Conservation (phyloP, 2,888 invertebrate species). For the Drosophila kambysellisi region DNA sequence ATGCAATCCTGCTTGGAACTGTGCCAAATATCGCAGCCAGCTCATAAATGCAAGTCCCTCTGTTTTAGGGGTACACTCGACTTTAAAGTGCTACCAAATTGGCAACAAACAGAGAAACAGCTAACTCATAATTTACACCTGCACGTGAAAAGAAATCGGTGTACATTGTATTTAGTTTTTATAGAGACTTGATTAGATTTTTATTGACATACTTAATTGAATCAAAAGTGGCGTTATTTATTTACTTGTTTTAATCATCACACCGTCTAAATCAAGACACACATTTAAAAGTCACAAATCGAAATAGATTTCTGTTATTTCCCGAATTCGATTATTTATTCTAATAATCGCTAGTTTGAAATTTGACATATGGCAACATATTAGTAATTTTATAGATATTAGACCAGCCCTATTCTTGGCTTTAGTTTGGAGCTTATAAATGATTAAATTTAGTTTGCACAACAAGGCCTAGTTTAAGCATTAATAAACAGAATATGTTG, state of each 20-base stretch:
- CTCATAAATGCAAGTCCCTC: slow-evolving; percentile 34
- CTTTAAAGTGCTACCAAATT: slow-evolving; percentile 43
- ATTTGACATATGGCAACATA: slow-evolving; percentile 6
- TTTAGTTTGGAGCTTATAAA: background rate
- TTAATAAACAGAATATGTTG: background rate
- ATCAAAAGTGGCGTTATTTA: slow-evolving; percentile 68
- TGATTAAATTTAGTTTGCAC: background rate
- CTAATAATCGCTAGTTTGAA: slow-evolving; percentile 40
- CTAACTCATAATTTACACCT: slow-evolving; percentile 53
- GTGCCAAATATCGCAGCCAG: slow-evolving; percentile 53
- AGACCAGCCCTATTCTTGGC: slow-evolving; percentile 20
- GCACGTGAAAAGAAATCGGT: slow-evolving; percentile 16
- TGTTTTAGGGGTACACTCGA: slow-evolving; percentile 17
- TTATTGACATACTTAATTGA: slow-evolving; percentile 80
- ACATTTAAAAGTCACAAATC: slow-evolving; percentile 14
- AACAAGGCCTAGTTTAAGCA: background rate
- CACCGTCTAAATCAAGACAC: slow-evolving; percentile 40
- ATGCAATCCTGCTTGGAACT: slow-evolving; percentile 26
- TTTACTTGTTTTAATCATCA: slow-evolving; percentile 54
- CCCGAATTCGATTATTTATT: slow-evolving; percentile 66
- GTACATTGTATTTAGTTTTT: slow-evolving; percentile 22
- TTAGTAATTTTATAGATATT: slow-evolving; percentile 13
- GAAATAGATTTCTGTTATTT: slow-evolving; percentile 66
- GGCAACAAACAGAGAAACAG: slow-evolving; percentile 56
- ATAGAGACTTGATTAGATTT: slow-evolving; percentile 78